Conservation (phyloP, 2,888 invertebrate genomes). For the Pollenia labialis region DNA sequence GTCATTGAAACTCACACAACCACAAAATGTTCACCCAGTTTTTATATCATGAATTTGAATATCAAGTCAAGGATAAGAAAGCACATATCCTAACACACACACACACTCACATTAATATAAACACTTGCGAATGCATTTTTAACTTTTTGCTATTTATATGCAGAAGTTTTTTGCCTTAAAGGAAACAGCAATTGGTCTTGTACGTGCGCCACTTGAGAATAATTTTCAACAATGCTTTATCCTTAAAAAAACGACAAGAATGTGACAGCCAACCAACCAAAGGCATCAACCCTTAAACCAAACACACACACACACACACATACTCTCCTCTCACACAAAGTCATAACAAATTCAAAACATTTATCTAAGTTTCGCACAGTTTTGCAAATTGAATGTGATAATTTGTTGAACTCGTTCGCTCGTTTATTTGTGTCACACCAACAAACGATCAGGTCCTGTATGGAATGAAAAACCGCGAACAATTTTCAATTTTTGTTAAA, state of each 20-base stretch:
- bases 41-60: not conserved
- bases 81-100: not conserved
- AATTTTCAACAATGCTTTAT: slow-evolving; percentile 46
- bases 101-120: not conserved
- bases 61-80: slow-evolving; percentile 20
- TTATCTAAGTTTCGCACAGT: slow-evolving; percentile 30
- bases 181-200: slow-evolving; percentile 37
- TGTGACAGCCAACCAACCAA: slow-evolving; percentile 35
- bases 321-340: not conserved
- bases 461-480: slow-evolving; percentile 28
- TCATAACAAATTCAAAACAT: slow-evolving; percentile 43
- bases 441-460: not conserved
- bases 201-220: slow-evolving; percentile 57
- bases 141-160: slow-evolving; percentile 23
- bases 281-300: slow-evolving; percentile 12
- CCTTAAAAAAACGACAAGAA: not conserved
- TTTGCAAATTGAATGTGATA: slow-evolving; percentile 32
- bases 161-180: slow-evolving; percentile 21
- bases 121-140: slow-evolving; percentile 40
- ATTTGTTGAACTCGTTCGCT: slow-evolving; percentile 8
- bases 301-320: slow-evolving; percentile 19
- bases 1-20: slow-evolving; percentile 43
- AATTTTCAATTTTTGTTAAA: slow-evolving; percentile 45
- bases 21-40: slow-evolving; percentile 23
- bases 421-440: not conserved